Evolutionary conservation across 2,888 invertebrate species (phyloP).

Genomic region (Pocota personata): DNA sequence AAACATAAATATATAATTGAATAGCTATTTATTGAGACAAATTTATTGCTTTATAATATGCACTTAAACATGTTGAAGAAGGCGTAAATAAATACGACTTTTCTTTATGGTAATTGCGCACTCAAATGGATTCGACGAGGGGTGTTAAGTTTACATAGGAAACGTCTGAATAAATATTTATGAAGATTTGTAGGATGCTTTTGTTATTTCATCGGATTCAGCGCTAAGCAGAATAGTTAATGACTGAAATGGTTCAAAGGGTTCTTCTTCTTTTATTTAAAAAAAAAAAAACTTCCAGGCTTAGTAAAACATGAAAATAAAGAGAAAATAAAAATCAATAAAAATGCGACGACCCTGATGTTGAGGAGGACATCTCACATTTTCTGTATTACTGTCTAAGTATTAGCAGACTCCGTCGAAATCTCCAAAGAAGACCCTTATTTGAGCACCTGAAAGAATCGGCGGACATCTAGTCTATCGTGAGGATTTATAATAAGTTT

Average conservation of each 20-base stretch:
- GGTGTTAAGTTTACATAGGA: slow-evolving; percentile 1
- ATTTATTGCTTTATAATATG: slow-evolving; percentile 32
- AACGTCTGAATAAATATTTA: slow-evolving; percentile 35
- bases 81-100: slow-evolving; percentile 1
- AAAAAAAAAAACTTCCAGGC: not conserved
- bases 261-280: not conserved
- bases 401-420: too few species aligned
- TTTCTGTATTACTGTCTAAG: too few species aligned
- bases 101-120: slow-evolving; percentile 10
- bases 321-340: too few species aligned
- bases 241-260: not conserved
- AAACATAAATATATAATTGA: slow-evolving; percentile 11
- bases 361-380: too few species aligned
- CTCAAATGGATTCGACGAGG: not conserved
- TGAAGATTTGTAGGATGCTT: slow-evolving; percentile 12
- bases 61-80: not conserved
- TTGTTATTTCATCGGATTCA: slow-evolving; percentile 12
- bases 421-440: too few species aligned
- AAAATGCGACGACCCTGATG: too few species aligned
- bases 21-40: slow-evolving; percentile 9
- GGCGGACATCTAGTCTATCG: too few species aligned
- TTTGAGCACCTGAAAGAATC: too few species aligned
- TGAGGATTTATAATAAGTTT: too few species aligned
- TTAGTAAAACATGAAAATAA: not conserved
- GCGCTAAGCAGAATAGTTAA: slow-evolving; percentile 11